Percentiles rank a stretch among this genome's conserved stretches.
Evolutionary conservation across 2,113 vertebrate species (phyloP).

Genomic region (Mormyrus lacerda): DNA sequence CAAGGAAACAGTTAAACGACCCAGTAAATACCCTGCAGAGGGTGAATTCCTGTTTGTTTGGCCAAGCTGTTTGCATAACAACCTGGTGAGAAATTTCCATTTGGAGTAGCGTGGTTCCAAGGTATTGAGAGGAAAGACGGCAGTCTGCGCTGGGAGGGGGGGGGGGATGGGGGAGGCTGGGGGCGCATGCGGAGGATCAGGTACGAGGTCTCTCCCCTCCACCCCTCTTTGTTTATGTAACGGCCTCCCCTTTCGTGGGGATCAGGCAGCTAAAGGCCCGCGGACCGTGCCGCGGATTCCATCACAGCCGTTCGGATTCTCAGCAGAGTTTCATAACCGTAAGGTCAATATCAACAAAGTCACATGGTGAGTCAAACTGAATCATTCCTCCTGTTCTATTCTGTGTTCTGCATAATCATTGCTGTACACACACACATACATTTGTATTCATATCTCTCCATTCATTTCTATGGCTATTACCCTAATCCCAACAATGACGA

Average conservation of each 20-base stretch:
- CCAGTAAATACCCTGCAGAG: conserved; percentile 4
- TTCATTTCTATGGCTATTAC: not conserved
- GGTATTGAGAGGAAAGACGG: not conserved
- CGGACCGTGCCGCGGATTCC: conserved; percentile 11
- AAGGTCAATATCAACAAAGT: conserved; percentile 29
- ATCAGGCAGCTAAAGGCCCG: conserved; percentile 7
- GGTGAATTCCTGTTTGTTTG: conserved; percentile 22
- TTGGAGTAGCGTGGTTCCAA: conserved; percentile 1
- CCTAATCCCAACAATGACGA: not conserved
- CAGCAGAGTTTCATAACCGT: conserved; percentile 24
- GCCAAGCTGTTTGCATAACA: conserved; percentile 18
- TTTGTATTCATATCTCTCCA: not conserved
- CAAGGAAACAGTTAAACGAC: conserved; percentile 14
- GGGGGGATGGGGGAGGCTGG: not conserved
- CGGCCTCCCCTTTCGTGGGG: conserved; percentile 11
- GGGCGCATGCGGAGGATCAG: not conserved
- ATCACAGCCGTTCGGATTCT: conserved; percentile 27
- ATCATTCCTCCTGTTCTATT: not conserved
- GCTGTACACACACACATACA: not conserved
- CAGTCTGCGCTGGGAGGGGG: not conserved
- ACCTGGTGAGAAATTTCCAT: conserved; percentile 18
- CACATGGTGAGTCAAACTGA: conserved; percentile 16
- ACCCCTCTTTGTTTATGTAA: not conserved
- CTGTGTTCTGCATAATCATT: not conserved
- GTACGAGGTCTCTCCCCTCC: not conserved